Conservation (phyloP, 2,113 vertebrate species). For the Megaceryle torquata region DNA sequence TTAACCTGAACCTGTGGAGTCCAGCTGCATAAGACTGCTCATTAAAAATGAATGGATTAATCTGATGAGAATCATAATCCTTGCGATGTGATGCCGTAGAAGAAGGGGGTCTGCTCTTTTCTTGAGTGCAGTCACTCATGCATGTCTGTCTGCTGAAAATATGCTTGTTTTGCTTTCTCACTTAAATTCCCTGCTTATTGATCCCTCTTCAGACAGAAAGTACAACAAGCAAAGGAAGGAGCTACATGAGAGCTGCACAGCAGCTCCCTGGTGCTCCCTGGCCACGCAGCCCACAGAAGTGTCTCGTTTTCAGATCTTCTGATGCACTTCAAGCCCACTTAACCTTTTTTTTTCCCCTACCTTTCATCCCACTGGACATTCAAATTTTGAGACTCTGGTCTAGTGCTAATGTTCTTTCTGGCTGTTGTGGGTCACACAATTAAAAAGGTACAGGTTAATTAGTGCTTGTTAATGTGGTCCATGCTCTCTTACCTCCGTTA, state of each 20-base stretch:
- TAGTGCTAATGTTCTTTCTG: rapidly evolving
- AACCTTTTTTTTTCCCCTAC: not conserved
- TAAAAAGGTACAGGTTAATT: not conserved
- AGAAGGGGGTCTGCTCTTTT: not conserved
- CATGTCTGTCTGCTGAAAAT: not conserved
- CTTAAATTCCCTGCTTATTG: not conserved
- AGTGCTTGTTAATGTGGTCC: not conserved
- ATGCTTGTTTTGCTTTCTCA: not conserved
- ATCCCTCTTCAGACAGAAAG: not conserved
- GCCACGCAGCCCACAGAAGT: rapidly evolving
- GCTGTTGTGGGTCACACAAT: not conserved
- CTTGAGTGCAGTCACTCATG: not conserved
- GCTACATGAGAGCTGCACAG: not conserved
- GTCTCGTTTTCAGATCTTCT: not conserved
- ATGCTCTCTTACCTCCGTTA: not conserved
- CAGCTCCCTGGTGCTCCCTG: not conserved
- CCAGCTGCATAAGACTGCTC: not conserved
- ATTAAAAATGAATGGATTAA: not conserved
- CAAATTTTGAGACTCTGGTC: not conserved
- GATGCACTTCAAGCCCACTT: not conserved
- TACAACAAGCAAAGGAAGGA: not conserved
- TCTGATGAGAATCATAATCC: not conserved
- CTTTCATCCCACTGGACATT: not conserved
- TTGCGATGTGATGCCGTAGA: not conserved
- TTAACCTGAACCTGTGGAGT: not conserved